Base-by-base conservation (phyloP, 1,140 invertebrate genomes). In the Cherax destructor region DNA sequence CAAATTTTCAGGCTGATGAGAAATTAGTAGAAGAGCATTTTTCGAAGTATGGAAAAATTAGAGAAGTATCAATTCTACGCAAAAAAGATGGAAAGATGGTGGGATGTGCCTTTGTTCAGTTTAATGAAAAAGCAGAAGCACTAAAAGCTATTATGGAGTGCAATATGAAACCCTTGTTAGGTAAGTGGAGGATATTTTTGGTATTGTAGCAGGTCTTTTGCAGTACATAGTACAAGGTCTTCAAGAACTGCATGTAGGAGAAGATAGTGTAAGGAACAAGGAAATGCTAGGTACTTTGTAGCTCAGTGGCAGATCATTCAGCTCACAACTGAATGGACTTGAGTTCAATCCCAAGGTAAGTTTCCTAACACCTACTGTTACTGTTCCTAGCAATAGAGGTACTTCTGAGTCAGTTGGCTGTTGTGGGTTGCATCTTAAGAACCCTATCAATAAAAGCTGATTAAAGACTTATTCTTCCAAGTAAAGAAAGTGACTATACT, bases 141-240 rank as follows among this genome's bases (percentile, higher is more conserved):
- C 50, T 78, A 1, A 74, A 76, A 47, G 88, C 88, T 18, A 90
- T 90, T 6, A 21, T 65, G 72, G 81, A 84, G 47, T 90, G 88
- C 72, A 90, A 90, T 76, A 89, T 89, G 87, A 89, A 89, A 30
- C 83, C 83, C 18, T 78, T 94, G 59, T 13, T 89, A 77, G 87
- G 87, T 89, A 83, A 83, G 13, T 56, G 65, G 6, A 69, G 18
- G 11, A 69, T 18, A 69, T 59, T 59, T 85, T 86, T 52, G 30
- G 52, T 56, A 13, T 78, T 86, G 50, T 4, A 72, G 4, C 21
- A 1, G 0, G n/a, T 69, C 30, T 41, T 41, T 41, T 41, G 30
- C 30, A 41, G 30, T 41, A 41, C 30, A 24, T 84, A 18, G 47
- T 18, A 56, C 6, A 10, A 56, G 52, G 52, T 56, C 52, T 56